Conservation (phyloP, 2,888 invertebrate genomes). For the Ectemnius continuus region DNA sequence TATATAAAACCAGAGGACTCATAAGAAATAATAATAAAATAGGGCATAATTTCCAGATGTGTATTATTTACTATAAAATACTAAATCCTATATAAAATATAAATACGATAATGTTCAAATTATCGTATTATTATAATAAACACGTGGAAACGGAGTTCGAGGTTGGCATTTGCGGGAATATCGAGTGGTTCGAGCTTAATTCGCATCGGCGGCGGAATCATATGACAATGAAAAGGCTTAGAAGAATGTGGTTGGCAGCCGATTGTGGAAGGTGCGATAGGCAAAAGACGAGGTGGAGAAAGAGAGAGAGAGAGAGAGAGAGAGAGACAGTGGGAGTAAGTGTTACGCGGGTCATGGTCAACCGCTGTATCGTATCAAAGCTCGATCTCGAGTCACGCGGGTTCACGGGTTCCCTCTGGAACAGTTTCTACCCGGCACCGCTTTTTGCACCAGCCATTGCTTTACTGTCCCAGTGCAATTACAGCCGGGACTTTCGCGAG, state of each 20-base stretch:
- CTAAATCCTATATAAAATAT: no score
- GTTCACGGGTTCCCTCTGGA: constrained; percentile 31
- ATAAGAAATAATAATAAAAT: no score
- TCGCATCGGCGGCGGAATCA: neutral
- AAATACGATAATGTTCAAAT: no score
- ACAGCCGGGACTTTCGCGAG: neutral
- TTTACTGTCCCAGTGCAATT: constrained; percentile 1
- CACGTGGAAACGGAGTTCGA: no score
- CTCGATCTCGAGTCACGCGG: constrained; percentile 49
- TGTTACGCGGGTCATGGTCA: constrained; percentile 61
- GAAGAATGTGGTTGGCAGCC: neutral
- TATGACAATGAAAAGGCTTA: neutral
- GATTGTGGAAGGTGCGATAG: constrained; percentile 24
- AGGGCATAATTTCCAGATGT: no score
- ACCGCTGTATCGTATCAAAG: constrained; percentile 55
- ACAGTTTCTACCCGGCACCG: constrained; percentile 18
- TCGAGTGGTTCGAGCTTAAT: no score
- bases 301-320: no score
- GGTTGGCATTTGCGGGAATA: no score
- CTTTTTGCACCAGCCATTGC: constrained; percentile 8
- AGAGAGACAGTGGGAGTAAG: constrained; percentile 31
- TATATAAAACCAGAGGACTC: no score
- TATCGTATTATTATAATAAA: no score
- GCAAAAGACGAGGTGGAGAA: constrained; percentile 10
- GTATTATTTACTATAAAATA: no score